These are phyloP conservation scores for Corythucha ciliata DNA, from an alignment of 2,888 invertebrate species.

Conservation along the genomic window DNA sequence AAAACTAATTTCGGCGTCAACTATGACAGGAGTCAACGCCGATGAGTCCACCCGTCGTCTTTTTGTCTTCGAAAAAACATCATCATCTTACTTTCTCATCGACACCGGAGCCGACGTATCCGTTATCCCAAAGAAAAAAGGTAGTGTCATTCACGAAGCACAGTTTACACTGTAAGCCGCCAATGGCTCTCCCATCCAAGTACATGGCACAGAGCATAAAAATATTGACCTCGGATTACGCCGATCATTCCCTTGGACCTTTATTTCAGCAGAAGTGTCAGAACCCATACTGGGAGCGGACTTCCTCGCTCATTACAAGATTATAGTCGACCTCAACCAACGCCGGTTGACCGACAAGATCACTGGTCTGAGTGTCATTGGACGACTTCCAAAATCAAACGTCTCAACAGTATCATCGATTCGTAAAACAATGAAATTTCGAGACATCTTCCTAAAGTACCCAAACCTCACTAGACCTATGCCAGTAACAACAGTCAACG, in stretches of 20 bases:
- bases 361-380: constrained; percentile 10
- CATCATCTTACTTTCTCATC: too few relatives aligned
- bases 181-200: neutral
- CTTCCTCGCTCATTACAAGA: constrained; percentile 16
- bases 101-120: constrained; percentile 8
- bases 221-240: neutral
- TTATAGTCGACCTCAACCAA: constrained; percentile 24
- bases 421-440: constrained; percentile 9
- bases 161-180: neutral
- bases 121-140: neutral
- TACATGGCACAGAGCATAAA: neutral
- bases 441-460: constrained; percentile 10
- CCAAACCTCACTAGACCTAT: constrained; percentile 10
- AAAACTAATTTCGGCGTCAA: too few relatives aligned
- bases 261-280: neutral
- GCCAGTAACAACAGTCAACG: neutral
- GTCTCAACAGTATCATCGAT: neutral
- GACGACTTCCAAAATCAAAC: neutral
- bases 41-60: too few relatives aligned
- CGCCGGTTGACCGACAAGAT: constrained; percentile 17
- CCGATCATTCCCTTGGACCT: neutral
- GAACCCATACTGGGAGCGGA: neutral
- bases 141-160: neutral
- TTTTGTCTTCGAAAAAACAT: too few relatives aligned
- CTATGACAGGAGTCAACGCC: too few relatives aligned